Evolutionary conservation across 2,113 vertebrate species (phyloP), one percentile per base, ranked within the genome.

Genomic region (Osmerus eperlanus): DNA sequence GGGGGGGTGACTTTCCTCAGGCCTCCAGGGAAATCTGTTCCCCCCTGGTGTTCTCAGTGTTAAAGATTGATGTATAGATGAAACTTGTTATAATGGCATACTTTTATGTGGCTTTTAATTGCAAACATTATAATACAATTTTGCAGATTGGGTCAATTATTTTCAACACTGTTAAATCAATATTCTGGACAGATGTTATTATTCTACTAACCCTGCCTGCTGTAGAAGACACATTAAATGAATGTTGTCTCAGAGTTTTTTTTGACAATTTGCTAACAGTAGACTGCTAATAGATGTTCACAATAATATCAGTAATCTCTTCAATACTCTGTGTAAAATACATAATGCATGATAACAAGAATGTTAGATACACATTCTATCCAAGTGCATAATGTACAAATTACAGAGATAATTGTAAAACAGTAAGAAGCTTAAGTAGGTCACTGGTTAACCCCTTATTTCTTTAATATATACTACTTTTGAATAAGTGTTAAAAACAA

Each of bases 381-480:
- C 15, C 58, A 61, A 74, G 71, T 83, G 70, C 73, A 78, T 68
- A 83, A 54, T 73, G 76, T 79, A 75, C 32, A 80, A 58, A 76
- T 70, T 54, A 74, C 32, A 77, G 69, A 59, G 62, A 76, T 32
- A 67, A 56, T 63, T 67, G 36, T 65, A 58, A 54, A 25, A 72
- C 71, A 61, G 55, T 25, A 66, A 65, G 21, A 21, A 70, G 23
- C 68, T 66, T 15, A 3, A 64, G 52, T 65, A 29, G 47, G 58
- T 70, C 55, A 36, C 15, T 11, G 21, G 54, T 68, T 72, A 60
- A 65, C 32, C 32, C 25, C 36, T n/a, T 52, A 63, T 63, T 4
- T 9, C 14, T 4, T 69, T 52, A 59, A 68, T 70, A 58, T 52
- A 65, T 72, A 2, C 8, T 12, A 47, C 18, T 53, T 52, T 61